A percentile compares a stretch with the other conserved stretches of the same genome.
phyloP scores from a whole-genome alignment of 2,888 invertebrate species.

The Cheilosia urbana region DNA sequence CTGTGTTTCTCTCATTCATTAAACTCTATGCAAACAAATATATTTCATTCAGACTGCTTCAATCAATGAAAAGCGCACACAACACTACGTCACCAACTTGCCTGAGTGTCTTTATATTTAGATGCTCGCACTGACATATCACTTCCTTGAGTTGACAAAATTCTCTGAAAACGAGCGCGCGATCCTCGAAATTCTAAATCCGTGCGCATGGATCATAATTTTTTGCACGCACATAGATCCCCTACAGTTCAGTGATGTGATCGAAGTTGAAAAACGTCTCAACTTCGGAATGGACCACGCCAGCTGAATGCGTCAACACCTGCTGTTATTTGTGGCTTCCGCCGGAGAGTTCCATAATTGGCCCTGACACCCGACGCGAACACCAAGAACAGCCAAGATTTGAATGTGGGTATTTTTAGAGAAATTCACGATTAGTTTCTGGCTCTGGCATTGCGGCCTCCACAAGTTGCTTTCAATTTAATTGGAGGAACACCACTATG shows the following conservation, averaged over 20 bases:
- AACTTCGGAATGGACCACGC: constrained; percentile 69
- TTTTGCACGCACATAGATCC: constrained; percentile 37
- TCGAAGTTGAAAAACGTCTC: constrained; percentile 74
- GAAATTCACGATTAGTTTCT: constrained; percentile 14
- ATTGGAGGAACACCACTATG: constrained; percentile 10
- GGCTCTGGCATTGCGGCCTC: constrained; percentile 19
- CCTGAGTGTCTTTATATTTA: constrained; percentile 45
- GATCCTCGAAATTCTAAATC: constrained; percentile 60
- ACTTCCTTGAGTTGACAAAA: constrained; percentile 61
- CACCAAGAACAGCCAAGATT: constrained; percentile 16
- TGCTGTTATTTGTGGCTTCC: constrained; percentile 77
- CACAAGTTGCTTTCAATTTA: constrained; percentile 38
- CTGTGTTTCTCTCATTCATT: not conserved
- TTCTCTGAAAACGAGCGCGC: constrained; percentile 36
- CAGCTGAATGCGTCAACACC: constrained; percentile 76
- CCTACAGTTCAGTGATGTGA: constrained; percentile 29
- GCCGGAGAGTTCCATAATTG: constrained; percentile 71
- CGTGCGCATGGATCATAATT: constrained; percentile 55
- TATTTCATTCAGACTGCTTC: constrained; percentile 40
- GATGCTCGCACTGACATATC: constrained; percentile 45
- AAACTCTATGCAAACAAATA: constrained; percentile 1
- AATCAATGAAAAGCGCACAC: constrained; percentile 41
- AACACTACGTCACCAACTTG: not conserved
- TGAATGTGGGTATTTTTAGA: constrained; percentile 47
- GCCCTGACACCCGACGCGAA: constrained; percentile 66